Evolutionary conservation across 2,113 vertebrate genomes (phyloP), one percentile per base, ranked within the genome.

Genomic region (Haplochromis vanheusdeni): DNA sequence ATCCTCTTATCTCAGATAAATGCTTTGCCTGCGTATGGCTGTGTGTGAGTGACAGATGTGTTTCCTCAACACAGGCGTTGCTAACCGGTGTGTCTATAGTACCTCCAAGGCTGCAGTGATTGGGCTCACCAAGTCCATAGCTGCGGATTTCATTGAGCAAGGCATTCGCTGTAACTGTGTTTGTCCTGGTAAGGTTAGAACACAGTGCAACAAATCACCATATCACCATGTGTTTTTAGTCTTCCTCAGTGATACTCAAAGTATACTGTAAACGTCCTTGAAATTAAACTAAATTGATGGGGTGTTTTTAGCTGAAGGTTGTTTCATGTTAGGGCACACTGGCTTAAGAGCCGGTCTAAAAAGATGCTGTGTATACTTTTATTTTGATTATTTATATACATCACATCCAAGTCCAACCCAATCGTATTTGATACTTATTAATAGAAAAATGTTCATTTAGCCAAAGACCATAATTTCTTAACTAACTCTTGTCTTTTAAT

Each of bases 151-250:
- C 93, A 96, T 98, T 89, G 97, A 97, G 26, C 96, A 97, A 95
- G 98, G 98, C 14, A 98, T 99, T 91, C 95, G 98, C 82, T 99
- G 99, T 88, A 99, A 98, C 94, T 99, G 98, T 42, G 35, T 99
- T 91, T 99, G 98, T 91, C 98, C 99, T 33, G 98, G 98, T 99
- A 94, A 96, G 97, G 92, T 19, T n/a, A 52, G 6, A 65, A 40
- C 26, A 23, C 14, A 49, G 9, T 9, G 4, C 14, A 65, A 56
- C 42, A 68, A 13, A 68, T 58, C 47, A 79, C 21, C 8, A 40
- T 11, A 21, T 19, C 33, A 17, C 31, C 21, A 26, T 21, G 37
- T 75, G 19, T 54, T 31, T 80, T 75, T 73, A n/a, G 10, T 55
- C 5, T 35, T 79, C 31, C 5, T 26, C 21, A 45, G 10, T 49